Evolutionary conservation across 2,797 vertebrate genomes (phyloP).

Genomic region (Bradypodion ventrale): DNA sequence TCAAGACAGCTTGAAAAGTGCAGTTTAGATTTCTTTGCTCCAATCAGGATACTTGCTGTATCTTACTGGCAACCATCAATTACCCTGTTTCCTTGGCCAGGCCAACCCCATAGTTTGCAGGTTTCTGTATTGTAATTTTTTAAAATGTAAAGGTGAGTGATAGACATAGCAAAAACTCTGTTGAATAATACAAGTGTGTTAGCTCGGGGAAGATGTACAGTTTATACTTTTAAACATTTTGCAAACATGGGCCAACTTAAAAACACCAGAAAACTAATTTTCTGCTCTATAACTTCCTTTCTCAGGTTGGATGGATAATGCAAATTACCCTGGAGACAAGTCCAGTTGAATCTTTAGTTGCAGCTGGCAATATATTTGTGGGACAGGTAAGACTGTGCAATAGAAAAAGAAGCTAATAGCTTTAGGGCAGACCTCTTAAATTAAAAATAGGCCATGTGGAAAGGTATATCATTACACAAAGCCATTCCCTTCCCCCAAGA

Average conservation of each 20-base stretch:
- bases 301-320: constrained; percentile 88
- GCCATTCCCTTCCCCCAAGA: neutral
- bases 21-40: neutral
- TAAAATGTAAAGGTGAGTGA: neutral
- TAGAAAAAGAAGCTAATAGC: neutral
- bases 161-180: neutral
- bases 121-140: neutral
- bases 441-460: neutral
- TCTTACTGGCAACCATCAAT: neutral
- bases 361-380: constrained; percentile 88
- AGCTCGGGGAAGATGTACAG: neutral
- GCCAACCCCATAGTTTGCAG: neutral
- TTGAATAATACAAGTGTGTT: neutral
- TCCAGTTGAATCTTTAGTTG: constrained; percentile 84
- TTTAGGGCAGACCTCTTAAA: neutral
- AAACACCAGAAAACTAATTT: neutral
- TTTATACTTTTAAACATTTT: constrained; percentile 12
- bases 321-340: constrained; percentile 85
- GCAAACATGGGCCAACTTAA: neutral
- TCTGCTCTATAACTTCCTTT: neutral
- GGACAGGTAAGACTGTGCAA: constrained; percentile 77
- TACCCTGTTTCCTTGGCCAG: neutral
- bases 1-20: neutral
- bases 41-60: neutral
- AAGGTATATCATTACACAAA: neutral